Percentiles rank a stretch among this genome's conserved stretches.
These are phyloP conservation scores for Babyrousa celebensis DNA, from an alignment of 2,797 vertebrate species.

Conservation along the genomic window DNA sequence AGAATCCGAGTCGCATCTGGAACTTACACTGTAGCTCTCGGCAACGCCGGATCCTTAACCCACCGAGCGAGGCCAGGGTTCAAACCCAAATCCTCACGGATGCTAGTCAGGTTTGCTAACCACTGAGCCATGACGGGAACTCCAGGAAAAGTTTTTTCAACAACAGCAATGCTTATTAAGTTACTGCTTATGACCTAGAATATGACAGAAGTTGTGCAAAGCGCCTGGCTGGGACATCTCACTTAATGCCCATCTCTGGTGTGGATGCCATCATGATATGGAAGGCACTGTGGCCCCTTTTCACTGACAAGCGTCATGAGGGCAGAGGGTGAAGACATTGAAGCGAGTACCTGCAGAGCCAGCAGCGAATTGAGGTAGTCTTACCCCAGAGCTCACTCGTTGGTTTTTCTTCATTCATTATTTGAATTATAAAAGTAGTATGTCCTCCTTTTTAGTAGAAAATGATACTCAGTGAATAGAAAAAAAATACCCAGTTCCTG, in stretches of 20 bases:
- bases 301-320: neutral
- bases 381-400: neutral
- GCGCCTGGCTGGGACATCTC: neutral
- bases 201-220: neutral
- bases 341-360: neutral
- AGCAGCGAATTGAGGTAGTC: neutral
- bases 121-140: too few relatives aligned
- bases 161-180: neutral
- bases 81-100: too few relatives aligned
- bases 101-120: too few relatives aligned
- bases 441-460: neutral
- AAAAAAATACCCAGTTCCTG: neutral
- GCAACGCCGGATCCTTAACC: too few relatives aligned
- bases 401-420: neutral
- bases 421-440: neutral
- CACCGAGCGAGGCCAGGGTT: too few relatives aligned
- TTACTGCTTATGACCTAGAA: neutral
- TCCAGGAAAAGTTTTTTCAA: neutral
- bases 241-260: too few relatives aligned
- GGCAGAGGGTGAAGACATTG: neutral
- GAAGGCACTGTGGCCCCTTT: neutral
- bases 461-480: neutral
- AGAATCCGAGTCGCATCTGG: too few relatives aligned
- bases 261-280: neutral
- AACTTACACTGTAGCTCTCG: too few relatives aligned